Evolutionary conservation across 2,888 invertebrate genomes (phyloP), one percentile per base, ranked within the genome.

Genomic region (Acleris cristana): DNA sequence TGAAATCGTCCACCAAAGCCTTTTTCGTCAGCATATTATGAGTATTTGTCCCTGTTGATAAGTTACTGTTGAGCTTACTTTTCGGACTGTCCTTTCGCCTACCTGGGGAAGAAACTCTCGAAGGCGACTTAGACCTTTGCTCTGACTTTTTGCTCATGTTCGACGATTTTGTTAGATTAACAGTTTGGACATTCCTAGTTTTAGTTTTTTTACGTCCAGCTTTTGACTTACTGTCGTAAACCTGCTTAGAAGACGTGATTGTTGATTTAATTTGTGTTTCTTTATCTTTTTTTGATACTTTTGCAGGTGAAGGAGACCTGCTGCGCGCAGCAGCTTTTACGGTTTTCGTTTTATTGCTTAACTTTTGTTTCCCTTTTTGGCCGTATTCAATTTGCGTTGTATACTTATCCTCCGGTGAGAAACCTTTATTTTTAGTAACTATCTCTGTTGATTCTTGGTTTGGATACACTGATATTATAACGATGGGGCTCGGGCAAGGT

Each of bases 401-500:
- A 56, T 34, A 56, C 44, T 58, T 44, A 48, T 54, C 48, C 3
- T 53, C 44, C 53, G 14, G 19, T 2, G 51, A 19, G 14, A n/a
- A 34, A n/a, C 51, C 12, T 56, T 12, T 40, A 7, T 55, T 57
- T 34, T 14, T 55, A 16, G 70, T 73, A 18, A 63, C 62, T 30
- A 66, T 70, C 10, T 79, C 77, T 23, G 68, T 65, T n/a, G 74
- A 69, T 44, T 80, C 81, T 67, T 77, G 75, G 65, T 84, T 85
- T 16, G 88, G 87, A 73, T 87, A 91, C 3, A 92, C 90, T 3
- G 92, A 90, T 84, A 92, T 91, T 16, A 91, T 79, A 3, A 92
- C 87, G 21, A 91, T 69, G 19, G 91, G 91, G 69, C 79, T 89
- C 61, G 78, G 75, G 51, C 72, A 71, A 52, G 75, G 72, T 62